Conservation (phyloP, 1,140 invertebrate genomes). For the Bicyclus anynana region DNA sequence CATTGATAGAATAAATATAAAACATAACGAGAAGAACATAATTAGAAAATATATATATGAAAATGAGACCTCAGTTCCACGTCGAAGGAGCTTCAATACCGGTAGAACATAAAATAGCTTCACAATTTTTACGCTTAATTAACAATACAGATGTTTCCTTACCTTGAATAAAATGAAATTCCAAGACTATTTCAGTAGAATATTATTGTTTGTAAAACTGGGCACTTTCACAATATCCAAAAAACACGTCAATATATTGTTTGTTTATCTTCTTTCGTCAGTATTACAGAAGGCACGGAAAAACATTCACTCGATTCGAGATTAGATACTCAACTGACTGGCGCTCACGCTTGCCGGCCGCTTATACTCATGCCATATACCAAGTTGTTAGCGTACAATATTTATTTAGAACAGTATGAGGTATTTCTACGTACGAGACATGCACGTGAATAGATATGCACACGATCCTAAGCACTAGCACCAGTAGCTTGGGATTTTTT, state of each 20-base stretch:
- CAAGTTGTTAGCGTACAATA: constrained; percentile 16
- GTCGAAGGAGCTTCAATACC: neutral
- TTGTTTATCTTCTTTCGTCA: constrained; percentile 4
- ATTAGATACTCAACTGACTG: constrained; percentile 39
- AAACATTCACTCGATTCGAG: constrained; percentile 28
- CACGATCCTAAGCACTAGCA: no score
- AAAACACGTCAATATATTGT: neutral
- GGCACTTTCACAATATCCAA: constrained; percentile 15
- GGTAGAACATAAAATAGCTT: neutral
- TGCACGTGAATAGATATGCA: no score
- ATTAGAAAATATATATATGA: neutral
- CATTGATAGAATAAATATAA: no score
- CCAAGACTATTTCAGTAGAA: neutral
- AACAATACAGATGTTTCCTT: neutral
- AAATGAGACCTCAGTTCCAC: neutral
- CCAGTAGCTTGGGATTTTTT: no score
- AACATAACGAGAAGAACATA: no score
- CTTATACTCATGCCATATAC: constrained; percentile 11
- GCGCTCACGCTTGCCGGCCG: constrained; percentile 9
- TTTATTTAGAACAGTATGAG: no score
- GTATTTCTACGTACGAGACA: no score
- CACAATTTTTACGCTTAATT: neutral
- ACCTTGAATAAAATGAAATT: neutral
- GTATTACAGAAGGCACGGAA: constrained; percentile 13
- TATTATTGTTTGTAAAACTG: neutral